These are phyloP conservation scores for Connochaetes taurinus DNA, from an alignment of 2,113 vertebrate genomes.

Conservation along the genomic window DNA sequence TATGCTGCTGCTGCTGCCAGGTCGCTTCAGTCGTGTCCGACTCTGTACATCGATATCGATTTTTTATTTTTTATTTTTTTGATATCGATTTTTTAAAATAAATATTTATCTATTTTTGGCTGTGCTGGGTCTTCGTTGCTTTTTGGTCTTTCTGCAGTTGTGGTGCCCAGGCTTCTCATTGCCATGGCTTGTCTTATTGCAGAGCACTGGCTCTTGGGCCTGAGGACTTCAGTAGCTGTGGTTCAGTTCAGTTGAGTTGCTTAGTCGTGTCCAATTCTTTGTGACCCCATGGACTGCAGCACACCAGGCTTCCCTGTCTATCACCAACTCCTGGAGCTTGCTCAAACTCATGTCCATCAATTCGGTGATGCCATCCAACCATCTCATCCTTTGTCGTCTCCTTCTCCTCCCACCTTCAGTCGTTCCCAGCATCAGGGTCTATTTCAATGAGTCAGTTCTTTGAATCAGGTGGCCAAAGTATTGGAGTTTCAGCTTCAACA, in stretches of 20 bases:
- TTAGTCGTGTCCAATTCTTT: background rate
- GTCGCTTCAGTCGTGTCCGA: background rate
- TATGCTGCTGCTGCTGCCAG: background rate
- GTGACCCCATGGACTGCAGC: background rate
- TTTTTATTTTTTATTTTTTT: too few relatives aligned
- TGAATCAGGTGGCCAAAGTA: background rate
- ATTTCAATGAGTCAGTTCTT: background rate
- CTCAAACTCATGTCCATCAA: background rate
- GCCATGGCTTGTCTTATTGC: background rate
- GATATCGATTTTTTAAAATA: background rate
- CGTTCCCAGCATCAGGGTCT: background rate
- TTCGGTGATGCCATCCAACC: background rate
- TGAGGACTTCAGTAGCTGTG: background rate
- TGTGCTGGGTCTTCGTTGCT: background rate
- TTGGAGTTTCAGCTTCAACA: background rate
- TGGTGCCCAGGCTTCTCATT: background rate
- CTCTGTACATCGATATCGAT: background rate
- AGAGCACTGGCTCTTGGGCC: rapidly evolving
- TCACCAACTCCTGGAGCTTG: background rate
- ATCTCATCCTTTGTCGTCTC: background rate
- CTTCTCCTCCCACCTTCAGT: background rate
- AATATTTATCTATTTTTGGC: background rate
- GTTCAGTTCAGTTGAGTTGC: background rate
- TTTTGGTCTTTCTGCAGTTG: background rate
- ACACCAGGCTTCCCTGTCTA: background rate